These are phyloP conservation scores for Artemisiospiza belli DNA, from an alignment of 2,113 vertebrate genomes.

Conservation along the genomic window DNA sequence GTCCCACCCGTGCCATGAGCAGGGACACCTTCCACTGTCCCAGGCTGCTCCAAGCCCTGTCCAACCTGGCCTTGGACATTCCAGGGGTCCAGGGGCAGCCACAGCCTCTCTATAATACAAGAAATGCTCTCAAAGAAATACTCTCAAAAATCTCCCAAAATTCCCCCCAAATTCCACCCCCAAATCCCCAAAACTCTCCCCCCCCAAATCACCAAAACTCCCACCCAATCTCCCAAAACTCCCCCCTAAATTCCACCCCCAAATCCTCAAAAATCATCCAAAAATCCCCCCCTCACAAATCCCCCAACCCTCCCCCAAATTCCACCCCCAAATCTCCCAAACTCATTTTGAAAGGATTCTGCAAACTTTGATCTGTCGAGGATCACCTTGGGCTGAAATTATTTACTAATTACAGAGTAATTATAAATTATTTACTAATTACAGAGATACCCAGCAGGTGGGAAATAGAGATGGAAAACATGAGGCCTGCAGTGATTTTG, in stretches of 20 bases:
- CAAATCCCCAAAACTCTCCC: too few species aligned
- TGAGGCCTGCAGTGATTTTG: background rate
- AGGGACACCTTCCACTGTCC: background rate
- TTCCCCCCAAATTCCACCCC: too few species aligned
- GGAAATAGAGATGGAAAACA: background rate
- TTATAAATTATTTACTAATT: background rate
- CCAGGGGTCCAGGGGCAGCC: background rate
- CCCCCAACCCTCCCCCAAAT: too few species aligned
- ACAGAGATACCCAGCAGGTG: background rate
- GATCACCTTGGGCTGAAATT: background rate
- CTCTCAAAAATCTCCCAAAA: too few species aligned
- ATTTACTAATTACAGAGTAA: background rate
- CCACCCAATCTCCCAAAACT: too few species aligned
- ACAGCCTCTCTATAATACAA: background rate
- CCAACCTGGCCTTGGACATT: background rate
- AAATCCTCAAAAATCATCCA: too few species aligned
- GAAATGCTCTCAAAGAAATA: background rate
- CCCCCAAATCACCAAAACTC: too few species aligned
- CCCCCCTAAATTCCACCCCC: too few species aligned
- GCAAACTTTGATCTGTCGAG: fast-evolving
- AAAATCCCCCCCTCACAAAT: too few species aligned
- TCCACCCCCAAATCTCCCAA: too few species aligned
- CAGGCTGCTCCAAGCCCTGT: background rate
- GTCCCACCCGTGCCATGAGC: background rate
- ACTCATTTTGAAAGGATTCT: background rate